Conservation (phyloP, 2,113 vertebrate genomes). For the Orientallactaga bullata region DNA sequence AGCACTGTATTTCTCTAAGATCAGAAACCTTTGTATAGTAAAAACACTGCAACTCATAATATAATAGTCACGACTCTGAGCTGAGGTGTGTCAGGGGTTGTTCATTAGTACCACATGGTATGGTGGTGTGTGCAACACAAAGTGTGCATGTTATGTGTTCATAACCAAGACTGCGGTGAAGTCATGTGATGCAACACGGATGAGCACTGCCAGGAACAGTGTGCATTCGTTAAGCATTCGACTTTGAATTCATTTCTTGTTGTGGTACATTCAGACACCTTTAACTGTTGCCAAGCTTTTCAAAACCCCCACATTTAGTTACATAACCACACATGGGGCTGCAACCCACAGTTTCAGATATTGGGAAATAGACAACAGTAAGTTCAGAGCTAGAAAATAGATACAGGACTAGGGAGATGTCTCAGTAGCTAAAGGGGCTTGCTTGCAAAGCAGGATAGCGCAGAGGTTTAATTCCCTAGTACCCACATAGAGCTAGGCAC, state of each 20-base stretch:
- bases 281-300: background rate
- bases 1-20: too few species aligned
- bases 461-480: too few species aligned
- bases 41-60: too few species aligned
- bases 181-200: background rate
- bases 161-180: background rate
- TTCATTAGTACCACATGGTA: accelerated
- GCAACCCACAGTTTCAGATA: background rate
- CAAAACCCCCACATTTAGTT: background rate
- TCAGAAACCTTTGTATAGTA: too few species aligned
- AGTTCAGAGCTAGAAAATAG: background rate
- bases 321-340: too few species aligned
- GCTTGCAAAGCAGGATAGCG: too few species aligned
- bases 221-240: background rate
- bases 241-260: background rate
- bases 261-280: background rate
- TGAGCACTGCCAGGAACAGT: background rate
- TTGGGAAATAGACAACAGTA: background rate
- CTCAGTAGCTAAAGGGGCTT: too few species aligned
- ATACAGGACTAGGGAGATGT: too few species aligned
- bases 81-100: background rate
- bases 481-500: too few species aligned
- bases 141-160: background rate
- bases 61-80: background rate
- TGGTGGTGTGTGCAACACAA: too few species aligned